phyloP scores from a whole-genome alignment of 2,888 invertebrate species.

The Imbricaverruca yamaguchii region DNA sequence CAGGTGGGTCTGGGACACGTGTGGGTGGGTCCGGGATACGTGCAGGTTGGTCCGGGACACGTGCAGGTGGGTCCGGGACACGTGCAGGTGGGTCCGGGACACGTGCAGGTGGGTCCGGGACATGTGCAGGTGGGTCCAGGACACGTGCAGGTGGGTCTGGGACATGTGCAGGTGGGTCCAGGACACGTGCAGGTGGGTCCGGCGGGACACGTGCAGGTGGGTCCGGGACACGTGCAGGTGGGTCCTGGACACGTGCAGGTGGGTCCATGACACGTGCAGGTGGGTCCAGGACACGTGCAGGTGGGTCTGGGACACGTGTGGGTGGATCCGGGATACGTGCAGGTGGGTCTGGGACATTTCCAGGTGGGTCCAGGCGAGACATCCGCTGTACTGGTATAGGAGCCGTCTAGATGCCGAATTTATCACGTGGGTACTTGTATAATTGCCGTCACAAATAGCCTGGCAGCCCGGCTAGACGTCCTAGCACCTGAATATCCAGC shows the following conservation, averaged over 20 bases:
- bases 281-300: no score
- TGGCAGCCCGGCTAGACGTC: no score
- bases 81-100: slow-evolving; percentile 22
- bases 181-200: slow-evolving; percentile 27
- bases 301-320: slow-evolving; percentile 25
- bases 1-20: slow-evolving; percentile 24
- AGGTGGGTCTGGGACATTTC: slow-evolving; percentile 23
- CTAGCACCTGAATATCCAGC: no score
- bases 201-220: no score
- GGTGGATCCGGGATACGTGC: slow-evolving; percentile 26
- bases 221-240: slow-evolving; percentile 28
- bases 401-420: no score
- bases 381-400: no score
- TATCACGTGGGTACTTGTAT: no score
- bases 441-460: no score
- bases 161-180: no score
- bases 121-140: slow-evolving; percentile 22
- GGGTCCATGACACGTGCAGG: slow-evolving; percentile 28
- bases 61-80: slow-evolving; percentile 27
- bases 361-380: slow-evolving; percentile 23
- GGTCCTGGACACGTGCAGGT: no score
- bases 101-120: slow-evolving; percentile 28
- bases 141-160: slow-evolving; percentile 27
- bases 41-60: slow-evolving; percentile 26
- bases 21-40: slow-evolving; percentile 26